Conservation (phyloP, 2,797 vertebrate species). For the Protonibea diacanthus region DNA sequence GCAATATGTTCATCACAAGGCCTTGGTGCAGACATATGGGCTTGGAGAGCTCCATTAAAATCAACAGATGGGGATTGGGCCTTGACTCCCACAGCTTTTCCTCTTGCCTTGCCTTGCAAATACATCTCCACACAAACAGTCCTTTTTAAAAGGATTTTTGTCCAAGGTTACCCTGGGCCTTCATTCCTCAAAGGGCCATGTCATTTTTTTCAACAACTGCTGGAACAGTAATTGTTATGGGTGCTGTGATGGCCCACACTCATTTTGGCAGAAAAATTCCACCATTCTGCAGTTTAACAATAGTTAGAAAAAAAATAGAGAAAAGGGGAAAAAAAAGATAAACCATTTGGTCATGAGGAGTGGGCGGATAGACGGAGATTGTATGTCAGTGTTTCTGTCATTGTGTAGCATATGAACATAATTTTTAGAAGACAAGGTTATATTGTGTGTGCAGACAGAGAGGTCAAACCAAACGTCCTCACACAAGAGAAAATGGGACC, state of each 20-base stretch:
- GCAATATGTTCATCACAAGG: conserved; percentile 55
- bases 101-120: conserved; percentile 52
- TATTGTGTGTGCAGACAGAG: not conserved
- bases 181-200: conserved; percentile 29
- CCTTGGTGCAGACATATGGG: conserved; percentile 57
- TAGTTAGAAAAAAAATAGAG: conserved; percentile 6
- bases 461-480: conserved; percentile 4
- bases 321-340: not conserved
- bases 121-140: conserved; percentile 54
- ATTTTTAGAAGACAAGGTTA: not conserved
- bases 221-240: conserved; percentile 37
- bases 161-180: conserved; percentile 67
- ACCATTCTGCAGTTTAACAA: conserved; percentile 40
- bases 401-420: conserved; percentile 26
- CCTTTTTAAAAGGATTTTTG: conserved; percentile 52
- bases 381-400: conserved; percentile 41
- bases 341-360: conserved; percentile 38
- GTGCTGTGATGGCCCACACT: conserved; percentile 39
- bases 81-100: conserved; percentile 47
- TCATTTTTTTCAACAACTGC: conserved; percentile 26
- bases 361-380: conserved; percentile 49
- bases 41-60: conserved; percentile 70
- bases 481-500: not conserved
- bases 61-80: conserved; percentile 66
- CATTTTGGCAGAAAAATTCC: conserved; percentile 50